Evolutionary conservation across 2,888 invertebrate genomes (phyloP).

Genomic region (Hirudinaria manillensis): DNA sequence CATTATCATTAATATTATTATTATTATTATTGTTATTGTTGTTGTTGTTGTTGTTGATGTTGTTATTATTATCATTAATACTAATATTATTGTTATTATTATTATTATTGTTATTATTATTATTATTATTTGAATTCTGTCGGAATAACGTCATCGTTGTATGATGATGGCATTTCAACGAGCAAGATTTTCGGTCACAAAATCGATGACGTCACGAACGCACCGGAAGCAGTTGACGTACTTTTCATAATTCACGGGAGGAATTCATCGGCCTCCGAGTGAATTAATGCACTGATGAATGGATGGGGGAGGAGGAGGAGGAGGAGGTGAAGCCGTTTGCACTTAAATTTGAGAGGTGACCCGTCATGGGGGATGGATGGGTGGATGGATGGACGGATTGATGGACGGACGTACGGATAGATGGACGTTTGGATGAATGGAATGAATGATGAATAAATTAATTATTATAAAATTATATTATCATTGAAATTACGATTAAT

Average conservation of each 20-base stretch:
- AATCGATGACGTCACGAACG: constrained; percentile 23
- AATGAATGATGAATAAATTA: neutral
- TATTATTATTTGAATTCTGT: too few species aligned
- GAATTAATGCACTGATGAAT: too few species aligned
- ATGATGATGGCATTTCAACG: too few species aligned
- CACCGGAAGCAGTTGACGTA: constrained; percentile 11
- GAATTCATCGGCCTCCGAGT: too few species aligned
- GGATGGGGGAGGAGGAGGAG: too few species aligned
- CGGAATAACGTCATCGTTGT: neutral
- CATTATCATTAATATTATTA: too few species aligned
- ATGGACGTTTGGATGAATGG: neutral
- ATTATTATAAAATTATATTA: neutral
- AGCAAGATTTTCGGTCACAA: constrained; percentile 1
- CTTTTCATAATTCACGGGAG: neutral
- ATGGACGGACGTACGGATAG: neutral
- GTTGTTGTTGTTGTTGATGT: neutral
- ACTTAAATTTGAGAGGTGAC: neutral
- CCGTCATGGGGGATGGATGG: neutral
- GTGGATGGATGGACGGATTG: neutral
- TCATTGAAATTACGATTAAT: neutral
- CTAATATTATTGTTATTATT: too few species aligned
- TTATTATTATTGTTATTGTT: too few species aligned
- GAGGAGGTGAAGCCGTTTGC: neutral
- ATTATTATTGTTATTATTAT: too few species aligned
- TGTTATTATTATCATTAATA: too few species aligned